A percentile compares a stretch with the other conserved stretches of the same genome.
Conservation (phyloP, 2,888 invertebrate genomes). For the Caenorhabditis angaria region DNA sequence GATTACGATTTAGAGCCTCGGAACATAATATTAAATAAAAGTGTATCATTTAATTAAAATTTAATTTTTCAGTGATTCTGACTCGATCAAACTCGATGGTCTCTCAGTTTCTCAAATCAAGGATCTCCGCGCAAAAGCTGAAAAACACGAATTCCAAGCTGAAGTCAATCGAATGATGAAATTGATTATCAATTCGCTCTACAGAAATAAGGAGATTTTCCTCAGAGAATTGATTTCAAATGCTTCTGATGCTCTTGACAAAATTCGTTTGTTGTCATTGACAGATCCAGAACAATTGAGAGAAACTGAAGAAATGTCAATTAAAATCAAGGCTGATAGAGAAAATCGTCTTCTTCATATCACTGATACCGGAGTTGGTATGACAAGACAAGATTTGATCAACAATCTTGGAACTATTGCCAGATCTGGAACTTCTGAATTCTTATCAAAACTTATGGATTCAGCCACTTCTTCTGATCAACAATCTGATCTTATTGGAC, state of each 20-base stretch:
- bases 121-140: constrained; percentile 86
- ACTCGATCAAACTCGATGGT: constrained; percentile 93
- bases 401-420: constrained; percentile 98
- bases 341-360: constrained; percentile 90
- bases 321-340: constrained; percentile 91
- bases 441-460: constrained; percentile 70
- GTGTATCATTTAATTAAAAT: neutral
- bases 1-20: neutral
- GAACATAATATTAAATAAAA: neutral
- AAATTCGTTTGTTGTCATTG: constrained; percentile 90
- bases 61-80: constrained; percentile 82
- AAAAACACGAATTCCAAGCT: constrained; percentile 84
- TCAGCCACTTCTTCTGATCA: constrained; percentile 64
- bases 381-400: constrained; percentile 86
- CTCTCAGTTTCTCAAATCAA: constrained; percentile 92
- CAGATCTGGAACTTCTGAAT: constrained; percentile 72
- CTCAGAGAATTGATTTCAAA: constrained; percentile 93
- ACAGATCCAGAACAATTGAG: constrained; percentile 85
- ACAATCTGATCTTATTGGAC: constrained; percentile 87
- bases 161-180: constrained; percentile 99
- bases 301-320: constrained; percentile 83
- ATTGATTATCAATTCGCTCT: constrained; percentile 97
- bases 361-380: constrained; percentile 92
- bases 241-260: constrained; percentile 97
- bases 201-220: constrained; percentile 92